A percentile compares a stretch with the other conserved stretches of the same genome.
These are phyloP conservation scores for Sturnira hondurensis DNA, from an alignment of 2,113 vertebrate species.

Conservation along the genomic window DNA sequence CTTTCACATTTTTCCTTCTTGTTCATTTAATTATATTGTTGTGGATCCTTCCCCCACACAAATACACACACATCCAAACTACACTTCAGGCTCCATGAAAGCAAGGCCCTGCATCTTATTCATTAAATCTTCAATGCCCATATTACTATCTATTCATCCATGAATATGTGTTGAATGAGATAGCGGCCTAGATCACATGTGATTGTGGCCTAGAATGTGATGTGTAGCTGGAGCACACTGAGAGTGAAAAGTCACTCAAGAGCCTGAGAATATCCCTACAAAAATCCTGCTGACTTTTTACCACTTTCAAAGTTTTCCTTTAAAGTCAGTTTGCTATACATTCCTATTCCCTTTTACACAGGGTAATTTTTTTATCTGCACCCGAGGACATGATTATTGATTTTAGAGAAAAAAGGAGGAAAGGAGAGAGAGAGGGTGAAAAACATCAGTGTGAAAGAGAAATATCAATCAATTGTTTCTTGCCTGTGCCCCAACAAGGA, in stretches of 20 bases:
- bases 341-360: background rate
- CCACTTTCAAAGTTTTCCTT: background rate
- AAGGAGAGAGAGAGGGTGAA: no score
- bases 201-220: background rate
- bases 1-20: background rate
- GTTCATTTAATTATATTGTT: background rate
- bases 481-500: no score
- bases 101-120: background rate
- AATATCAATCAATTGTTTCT: no score
- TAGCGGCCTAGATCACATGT: background rate
- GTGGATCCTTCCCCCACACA: background rate
- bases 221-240: background rate
- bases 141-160: background rate
- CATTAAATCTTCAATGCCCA: background rate
- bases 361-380: background rate
- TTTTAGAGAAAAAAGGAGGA: no score
- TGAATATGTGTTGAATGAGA: background rate
- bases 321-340: background rate
- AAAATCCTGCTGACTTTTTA: background rate
- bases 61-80: background rate
- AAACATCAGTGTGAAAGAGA: no score
- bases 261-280: background rate
- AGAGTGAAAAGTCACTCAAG: background rate
- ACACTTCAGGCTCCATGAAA: background rate
- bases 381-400: no score